These are phyloP conservation scores for Caenorhabditis imperialis DNA, from an alignment of 2,888 invertebrate species.

Conservation along the genomic window DNA sequence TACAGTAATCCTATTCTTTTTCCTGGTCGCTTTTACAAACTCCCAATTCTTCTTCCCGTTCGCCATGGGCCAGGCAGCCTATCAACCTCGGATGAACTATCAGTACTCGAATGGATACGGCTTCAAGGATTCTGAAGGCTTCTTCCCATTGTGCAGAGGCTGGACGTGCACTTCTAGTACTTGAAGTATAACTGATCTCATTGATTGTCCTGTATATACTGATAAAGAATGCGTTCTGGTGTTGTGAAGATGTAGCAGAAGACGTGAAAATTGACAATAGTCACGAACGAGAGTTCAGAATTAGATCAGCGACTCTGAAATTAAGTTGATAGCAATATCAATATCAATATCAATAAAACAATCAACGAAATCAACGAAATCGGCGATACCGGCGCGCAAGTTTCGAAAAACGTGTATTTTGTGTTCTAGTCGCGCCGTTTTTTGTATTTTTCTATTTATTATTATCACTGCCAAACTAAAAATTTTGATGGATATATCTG, in stretches of 20 bases:
- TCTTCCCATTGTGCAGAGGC: conserved; percentile 39
- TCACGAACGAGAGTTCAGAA: not conserved
- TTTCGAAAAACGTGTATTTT: conserved; percentile 1
- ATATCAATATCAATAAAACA: too few species aligned
- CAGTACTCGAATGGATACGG: conserved; percentile 23
- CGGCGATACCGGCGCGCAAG: not conserved
- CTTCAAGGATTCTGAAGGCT: conserved; percentile 42
- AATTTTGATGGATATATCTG: too few species aligned
- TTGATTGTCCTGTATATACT: not conserved
- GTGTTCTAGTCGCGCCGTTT: not conserved
- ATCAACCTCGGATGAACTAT: conserved; percentile 1
- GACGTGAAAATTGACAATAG: not conserved
- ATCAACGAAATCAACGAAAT: too few species aligned
- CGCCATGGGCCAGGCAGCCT: conserved; percentile 23
- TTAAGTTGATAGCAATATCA: not conserved
- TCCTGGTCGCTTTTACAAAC: not conserved
- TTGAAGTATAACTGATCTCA: not conserved
- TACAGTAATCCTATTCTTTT: too few species aligned
- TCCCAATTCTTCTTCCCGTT: conserved; percentile 48
- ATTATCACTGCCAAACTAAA: not conserved
- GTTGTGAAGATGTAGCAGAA: not conserved
- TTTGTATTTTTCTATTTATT: not conserved
- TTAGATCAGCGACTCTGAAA: not conserved
- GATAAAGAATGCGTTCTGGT: not conserved
- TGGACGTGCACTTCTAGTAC: conserved; percentile 46